phyloP scores from a whole-genome alignment of 2,888 invertebrate species.

The Anthophora plumipes region DNA sequence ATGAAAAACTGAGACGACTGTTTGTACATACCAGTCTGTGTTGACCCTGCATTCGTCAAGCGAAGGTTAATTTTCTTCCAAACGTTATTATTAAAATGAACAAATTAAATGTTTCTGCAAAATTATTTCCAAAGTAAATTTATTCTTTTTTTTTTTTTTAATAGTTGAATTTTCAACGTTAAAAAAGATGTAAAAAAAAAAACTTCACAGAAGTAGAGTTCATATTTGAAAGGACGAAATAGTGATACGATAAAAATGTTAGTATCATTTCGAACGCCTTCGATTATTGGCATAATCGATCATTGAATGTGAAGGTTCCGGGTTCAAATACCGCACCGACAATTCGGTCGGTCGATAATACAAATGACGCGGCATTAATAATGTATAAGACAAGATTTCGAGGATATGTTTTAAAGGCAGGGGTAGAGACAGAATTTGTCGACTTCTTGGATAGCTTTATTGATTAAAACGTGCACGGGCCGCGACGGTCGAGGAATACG shows the following conservation, averaged over 20 bases:
- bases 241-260: neutral
- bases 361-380: constrained; percentile 16
- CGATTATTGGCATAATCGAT: constrained; percentile 13
- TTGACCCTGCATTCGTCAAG: too few relatives aligned
- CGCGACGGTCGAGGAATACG: neutral
- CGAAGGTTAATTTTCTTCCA: too few relatives aligned
- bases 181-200: too few relatives aligned
- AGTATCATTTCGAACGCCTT: neutral
- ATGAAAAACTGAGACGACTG: too few relatives aligned
- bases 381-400: constrained; percentile 4
- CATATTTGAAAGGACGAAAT: neutral
- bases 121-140: too few relatives aligned
- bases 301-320: neutral
- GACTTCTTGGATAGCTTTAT: constrained; percentile 1
- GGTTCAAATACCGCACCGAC: neutral
- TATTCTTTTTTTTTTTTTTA: too few relatives aligned
- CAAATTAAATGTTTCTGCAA: too few relatives aligned
- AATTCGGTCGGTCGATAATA: constrained; percentile 8
- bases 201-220: too few relatives aligned
- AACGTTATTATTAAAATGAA: too few relatives aligned
- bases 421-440: neutral
- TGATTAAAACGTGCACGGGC: neutral
- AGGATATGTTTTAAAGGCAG: neutral
- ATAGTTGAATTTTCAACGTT: too few relatives aligned
- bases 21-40: too few relatives aligned